Evolutionary conservation across 2,888 invertebrate genomes (phyloP).

Genomic region (Hoplodrina ambigua): DNA sequence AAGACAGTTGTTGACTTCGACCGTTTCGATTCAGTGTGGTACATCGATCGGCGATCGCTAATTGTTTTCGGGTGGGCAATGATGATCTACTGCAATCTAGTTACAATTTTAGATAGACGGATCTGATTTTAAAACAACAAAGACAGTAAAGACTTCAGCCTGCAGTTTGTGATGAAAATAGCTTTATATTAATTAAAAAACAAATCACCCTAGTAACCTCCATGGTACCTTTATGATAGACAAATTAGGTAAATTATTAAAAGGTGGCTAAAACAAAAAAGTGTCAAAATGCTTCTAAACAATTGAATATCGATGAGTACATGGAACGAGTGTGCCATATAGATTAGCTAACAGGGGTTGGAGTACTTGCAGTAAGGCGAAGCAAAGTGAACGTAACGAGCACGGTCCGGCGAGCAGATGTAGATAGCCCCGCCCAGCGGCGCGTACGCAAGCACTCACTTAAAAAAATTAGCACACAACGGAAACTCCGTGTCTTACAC

Average conservation of each 20-base stretch:
- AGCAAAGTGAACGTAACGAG: slow-evolving; percentile 86
- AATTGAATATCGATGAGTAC: slow-evolving; percentile 38
- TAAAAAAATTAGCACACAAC: slow-evolving; percentile 88
- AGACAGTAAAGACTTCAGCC: no score
- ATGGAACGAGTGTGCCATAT: slow-evolving; percentile 60
- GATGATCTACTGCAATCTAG: no score
- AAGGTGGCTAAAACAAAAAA: neutral
- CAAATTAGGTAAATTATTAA: no score
- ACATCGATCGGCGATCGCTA: no score
- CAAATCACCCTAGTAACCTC: no score
- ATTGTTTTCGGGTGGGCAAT: no score
- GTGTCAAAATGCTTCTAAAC: neutral
- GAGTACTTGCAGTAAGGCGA: slow-evolving; percentile 56
- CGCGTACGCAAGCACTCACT: slow-evolving; percentile 79
- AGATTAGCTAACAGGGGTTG: slow-evolving; percentile 80
- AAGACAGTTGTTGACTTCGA: no score
- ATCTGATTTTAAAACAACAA: no score
- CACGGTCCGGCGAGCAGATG: slow-evolving; percentile 84
- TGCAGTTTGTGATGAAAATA: no score
- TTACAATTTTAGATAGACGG: no score
- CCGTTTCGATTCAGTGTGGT: neutral
- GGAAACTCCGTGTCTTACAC: slow-evolving; percentile 75
- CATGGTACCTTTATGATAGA: no score
- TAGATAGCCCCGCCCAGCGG: slow-evolving; percentile 77
- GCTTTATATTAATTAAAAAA: no score